Base-by-base conservation (phyloP, 2,113 vertebrate species). In the Strix aluco region DNA sequence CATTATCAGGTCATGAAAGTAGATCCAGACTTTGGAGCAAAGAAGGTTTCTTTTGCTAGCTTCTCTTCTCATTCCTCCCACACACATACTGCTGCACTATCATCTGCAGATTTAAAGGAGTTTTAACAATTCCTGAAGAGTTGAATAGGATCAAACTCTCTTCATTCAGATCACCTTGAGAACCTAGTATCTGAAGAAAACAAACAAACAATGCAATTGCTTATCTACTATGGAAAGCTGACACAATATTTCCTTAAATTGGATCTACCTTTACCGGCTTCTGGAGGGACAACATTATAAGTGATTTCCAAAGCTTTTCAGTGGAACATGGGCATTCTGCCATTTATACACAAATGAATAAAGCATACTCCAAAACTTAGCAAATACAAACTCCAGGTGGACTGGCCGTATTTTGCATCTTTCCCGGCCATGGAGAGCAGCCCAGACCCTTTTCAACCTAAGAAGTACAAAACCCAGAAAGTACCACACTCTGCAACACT, bases 331-430 rank as follows among this genome's bases (percentile, higher is more conserved):
- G 81, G 69, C 65, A 44, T 69, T 74, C 55, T 92, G 83, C 80
- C 83, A 89, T 92, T 62, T 83, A 70, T 0, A 2, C 20, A 40
- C 15, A 77, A 86, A 93, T 74, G 59, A 78, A 91, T 65, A 96
- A 92, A 86, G 59, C 59, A 81, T 23, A 74, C 38, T 62, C 42
- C 34, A 81, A 78, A 91, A 51, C 20, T 42, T 19, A 71, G 36
- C 38, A 92, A 90, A 92, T 61, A 86, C 74, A 83, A 94, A 82
- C 58, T 83, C 67, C 91, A 96, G 72, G 91, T 84, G 77, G 27
- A 94, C 38, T 54, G 71, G 55, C 27, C 11, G 0, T 20, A 77
- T 83, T 92, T 93, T 86, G 11, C 3, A 2, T 55, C 59, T 86
- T 83, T 88, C 63, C 59, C 29, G 70, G 75, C 16, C 75, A n/a